phyloP scores from a whole-genome alignment of 2,113 vertebrate species.

The Peromyscus californicus region DNA sequence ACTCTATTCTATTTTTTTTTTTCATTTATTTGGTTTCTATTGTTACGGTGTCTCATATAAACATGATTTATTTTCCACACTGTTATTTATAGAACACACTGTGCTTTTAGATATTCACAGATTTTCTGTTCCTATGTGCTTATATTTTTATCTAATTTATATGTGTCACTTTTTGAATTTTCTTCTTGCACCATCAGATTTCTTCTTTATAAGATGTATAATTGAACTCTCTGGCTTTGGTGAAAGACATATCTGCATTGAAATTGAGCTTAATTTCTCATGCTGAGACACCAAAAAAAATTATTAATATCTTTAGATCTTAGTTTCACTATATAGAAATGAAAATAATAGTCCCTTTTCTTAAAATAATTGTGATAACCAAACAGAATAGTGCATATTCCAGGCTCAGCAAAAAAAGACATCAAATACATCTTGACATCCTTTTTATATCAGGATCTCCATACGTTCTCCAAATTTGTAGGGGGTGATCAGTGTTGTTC shows the following conservation, averaged over 20 bases:
- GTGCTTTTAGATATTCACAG: not conserved
- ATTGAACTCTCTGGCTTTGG: not conserved
- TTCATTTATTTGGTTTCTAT: conserved; percentile 34
- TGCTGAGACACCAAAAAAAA: not conserved
- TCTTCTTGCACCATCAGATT: conserved; percentile 51
- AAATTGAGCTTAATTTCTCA: not conserved
- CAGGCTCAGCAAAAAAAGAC: not conserved
- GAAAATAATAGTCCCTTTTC: not conserved
- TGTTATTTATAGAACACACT: conserved; percentile 13
- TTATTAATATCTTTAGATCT: not conserved
- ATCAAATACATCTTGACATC: not conserved
- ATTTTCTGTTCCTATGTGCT: not conserved
- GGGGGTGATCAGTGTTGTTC: not conserved
- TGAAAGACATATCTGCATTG: not conserved
- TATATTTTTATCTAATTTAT: conserved; percentile 28
- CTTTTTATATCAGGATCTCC: not conserved
- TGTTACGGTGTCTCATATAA: conserved; percentile 44
- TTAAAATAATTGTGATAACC: not conserved
- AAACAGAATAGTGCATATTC: not conserved
- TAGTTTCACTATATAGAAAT: not conserved
- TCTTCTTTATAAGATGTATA: conserved; percentile 3
- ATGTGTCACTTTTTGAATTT: not conserved
- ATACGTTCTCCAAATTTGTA: not conserved
- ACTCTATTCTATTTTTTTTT: conserved; percentile 56
- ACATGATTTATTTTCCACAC: conserved; percentile 61